A percentile compares a stretch with the other conserved stretches of the same genome.
These are phyloP conservation scores for Lophochroa leadbeateri DNA, from an alignment of 2,113 vertebrate species.

Conservation along the genomic window DNA sequence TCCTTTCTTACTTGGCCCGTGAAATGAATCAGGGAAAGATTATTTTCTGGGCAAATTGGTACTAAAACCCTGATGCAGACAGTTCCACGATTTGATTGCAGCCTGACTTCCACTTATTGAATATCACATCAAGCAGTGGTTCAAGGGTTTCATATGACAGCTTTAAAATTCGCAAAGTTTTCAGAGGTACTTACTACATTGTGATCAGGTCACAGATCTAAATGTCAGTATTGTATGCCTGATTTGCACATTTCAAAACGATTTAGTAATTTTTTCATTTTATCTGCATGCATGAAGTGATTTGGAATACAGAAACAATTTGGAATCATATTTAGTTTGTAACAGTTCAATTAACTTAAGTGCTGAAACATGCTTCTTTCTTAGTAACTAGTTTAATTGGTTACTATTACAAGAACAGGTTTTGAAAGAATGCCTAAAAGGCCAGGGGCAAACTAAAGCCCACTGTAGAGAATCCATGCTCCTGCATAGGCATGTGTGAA, in stretches of 20 bases:
- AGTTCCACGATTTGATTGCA: conserved; percentile 64
- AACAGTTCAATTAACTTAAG: conserved; percentile 82
- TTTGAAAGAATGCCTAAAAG: conserved; percentile 65
- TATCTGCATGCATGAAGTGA: conserved; percentile 72
- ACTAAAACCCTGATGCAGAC: conserved; percentile 65
- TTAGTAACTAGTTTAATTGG: conserved; percentile 75
- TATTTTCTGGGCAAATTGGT: conserved; percentile 73
- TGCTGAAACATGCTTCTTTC: conserved; percentile 77
- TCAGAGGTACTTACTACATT: conserved; percentile 61
- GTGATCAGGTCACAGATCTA: conserved; percentile 76
- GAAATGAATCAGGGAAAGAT: conserved; percentile 70
- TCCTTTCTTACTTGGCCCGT: conserved; percentile 53
- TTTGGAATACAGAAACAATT: conserved; percentile 76
- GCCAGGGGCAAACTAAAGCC: conserved; percentile 42
- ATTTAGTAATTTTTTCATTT: conserved; percentile 75
- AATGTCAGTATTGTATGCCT: conserved; percentile 69
- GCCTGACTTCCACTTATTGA: conserved; percentile 66
- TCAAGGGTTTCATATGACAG: conserved; percentile 68
- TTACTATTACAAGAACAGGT: conserved; percentile 72
- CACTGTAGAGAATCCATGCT: conserved; percentile 36
- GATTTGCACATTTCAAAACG: conserved; percentile 74
- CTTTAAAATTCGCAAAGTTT: conserved; percentile 47
- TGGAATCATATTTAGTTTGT: conserved; percentile 79
- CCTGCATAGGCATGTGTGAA: conserved; percentile 38
- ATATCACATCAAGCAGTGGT: conserved; percentile 68